Evolutionary conservation across 2,797 vertebrate genomes (phyloP).

Genomic region (Lepidocolaptes lacrymiger): DNA sequence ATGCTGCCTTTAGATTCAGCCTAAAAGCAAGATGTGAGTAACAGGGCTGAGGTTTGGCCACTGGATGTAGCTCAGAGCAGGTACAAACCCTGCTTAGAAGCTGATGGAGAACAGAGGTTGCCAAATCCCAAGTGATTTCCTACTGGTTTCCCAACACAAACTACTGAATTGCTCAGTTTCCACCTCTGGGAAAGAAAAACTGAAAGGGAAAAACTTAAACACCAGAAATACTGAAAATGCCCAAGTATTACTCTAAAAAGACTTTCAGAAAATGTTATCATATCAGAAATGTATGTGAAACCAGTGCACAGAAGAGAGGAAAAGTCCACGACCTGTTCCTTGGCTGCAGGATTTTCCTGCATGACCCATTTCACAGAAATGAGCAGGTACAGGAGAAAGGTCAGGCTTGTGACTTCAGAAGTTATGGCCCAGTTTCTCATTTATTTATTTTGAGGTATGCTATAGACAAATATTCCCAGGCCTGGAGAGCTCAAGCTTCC

Average conservation of each 20-base stretch:
- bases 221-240: not conserved
- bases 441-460: not conserved
- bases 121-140: not conserved
- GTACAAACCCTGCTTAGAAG: not conserved
- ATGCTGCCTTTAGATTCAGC: not conserved
- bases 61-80: not conserved
- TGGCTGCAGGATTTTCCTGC: not conserved
- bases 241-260: not conserved
- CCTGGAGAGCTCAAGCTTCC: not conserved
- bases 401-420: not conserved
- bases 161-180: not conserved
- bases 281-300: not conserved
- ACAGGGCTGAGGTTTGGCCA: not conserved
- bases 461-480: not conserved
- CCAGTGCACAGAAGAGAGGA: fast-evolving
- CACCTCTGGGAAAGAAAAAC: not conserved
- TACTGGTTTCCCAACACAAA: not conserved
- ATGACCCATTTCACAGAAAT: not conserved
- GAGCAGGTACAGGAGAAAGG: not conserved
- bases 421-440: not conserved
- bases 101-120: not conserved
- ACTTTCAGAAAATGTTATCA: not conserved
- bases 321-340: fast-evolving
- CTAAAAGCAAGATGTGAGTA: not conserved
- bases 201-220: not conserved